Evolutionary conservation across 2,797 vertebrate species (phyloP).

Genomic region (Picus viridis): DNA sequence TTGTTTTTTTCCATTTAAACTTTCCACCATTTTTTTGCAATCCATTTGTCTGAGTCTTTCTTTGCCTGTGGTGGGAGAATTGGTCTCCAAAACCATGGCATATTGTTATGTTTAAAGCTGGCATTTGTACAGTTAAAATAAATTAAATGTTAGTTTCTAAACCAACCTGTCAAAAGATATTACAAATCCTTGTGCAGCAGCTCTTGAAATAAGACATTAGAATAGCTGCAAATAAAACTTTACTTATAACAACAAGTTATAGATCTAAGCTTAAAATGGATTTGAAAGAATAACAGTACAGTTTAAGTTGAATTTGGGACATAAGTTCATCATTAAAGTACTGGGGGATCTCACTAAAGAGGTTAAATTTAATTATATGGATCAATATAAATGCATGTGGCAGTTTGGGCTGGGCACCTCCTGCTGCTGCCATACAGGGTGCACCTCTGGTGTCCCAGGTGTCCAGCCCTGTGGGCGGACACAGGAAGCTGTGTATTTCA

Average conservation of each 20-base stretch:
- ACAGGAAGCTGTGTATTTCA: no score
- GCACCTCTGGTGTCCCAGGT: no score
- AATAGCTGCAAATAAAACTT: neutral
- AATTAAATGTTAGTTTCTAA: neutral
- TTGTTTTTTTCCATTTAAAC: no score
- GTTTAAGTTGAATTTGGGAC: neutral
- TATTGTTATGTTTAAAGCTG: neutral
- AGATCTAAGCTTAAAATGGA: neutral
- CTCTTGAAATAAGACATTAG: neutral
- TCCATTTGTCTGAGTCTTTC: no score
- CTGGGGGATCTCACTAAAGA: neutral
- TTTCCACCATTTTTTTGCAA: no score
- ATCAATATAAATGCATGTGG: neutral
- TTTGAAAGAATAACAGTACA: neutral
- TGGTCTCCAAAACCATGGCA: no score
- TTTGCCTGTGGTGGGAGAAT: no score
- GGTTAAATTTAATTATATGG: neutral
- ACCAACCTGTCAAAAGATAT: neutral
- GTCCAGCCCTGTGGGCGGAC: no score
- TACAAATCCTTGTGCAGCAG: neutral
- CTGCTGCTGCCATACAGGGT: no score
- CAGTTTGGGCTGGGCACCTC: no score
- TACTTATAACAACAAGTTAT: neutral
- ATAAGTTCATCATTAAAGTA: neutral
- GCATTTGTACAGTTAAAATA: neutral